These are phyloP conservation scores for Drosophila quadrilineata DNA, from an alignment of 1,140 invertebrate genomes.

Conservation along the genomic window DNA sequence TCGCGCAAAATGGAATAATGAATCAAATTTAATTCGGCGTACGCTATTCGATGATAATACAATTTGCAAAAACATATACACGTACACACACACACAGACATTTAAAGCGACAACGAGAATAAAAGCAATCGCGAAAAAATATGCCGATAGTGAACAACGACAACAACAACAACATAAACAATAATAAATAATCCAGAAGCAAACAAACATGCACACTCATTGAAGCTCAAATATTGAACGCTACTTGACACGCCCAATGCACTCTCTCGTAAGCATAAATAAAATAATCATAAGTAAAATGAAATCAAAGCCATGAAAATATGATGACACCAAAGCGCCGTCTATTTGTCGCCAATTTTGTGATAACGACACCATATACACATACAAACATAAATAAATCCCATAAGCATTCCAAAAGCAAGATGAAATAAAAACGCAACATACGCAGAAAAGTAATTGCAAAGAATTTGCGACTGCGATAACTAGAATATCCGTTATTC, in stretches of 20 bases:
- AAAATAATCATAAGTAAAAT: too few relatives aligned
- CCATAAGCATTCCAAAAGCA: not conserved
- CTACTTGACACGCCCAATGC: conserved; percentile 5
- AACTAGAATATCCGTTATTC: conserved; percentile 70
- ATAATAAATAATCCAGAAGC: conserved; percentile 27
- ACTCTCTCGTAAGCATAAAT: conserved; percentile 7
- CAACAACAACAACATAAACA: conserved; percentile 9
- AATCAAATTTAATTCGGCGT: conserved; percentile 21
- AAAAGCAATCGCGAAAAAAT: conserved; percentile 4
- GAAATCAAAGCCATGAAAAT: too few relatives aligned
- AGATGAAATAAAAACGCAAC: not conserved
- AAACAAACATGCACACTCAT: not conserved
- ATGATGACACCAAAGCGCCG: conserved; percentile 20
- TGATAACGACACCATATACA: conserved; percentile 24
- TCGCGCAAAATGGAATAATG: conserved; percentile 22
- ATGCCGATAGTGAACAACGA: conserved; percentile 20
- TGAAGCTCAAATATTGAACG: not conserved
- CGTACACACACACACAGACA: not conserved
- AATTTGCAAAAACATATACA: too few relatives aligned
- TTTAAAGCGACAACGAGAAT: conserved; percentile 1
- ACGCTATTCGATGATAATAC: conserved; percentile 23
- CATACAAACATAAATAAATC: not conserved
- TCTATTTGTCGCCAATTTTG: conserved; percentile 63
- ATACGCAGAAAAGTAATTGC: conserved; percentile 29
- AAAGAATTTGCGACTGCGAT: too few relatives aligned